These are phyloP conservation scores for Hipposideros armiger DNA, from an alignment of 2,113 vertebrate species.

Conservation along the genomic window DNA sequence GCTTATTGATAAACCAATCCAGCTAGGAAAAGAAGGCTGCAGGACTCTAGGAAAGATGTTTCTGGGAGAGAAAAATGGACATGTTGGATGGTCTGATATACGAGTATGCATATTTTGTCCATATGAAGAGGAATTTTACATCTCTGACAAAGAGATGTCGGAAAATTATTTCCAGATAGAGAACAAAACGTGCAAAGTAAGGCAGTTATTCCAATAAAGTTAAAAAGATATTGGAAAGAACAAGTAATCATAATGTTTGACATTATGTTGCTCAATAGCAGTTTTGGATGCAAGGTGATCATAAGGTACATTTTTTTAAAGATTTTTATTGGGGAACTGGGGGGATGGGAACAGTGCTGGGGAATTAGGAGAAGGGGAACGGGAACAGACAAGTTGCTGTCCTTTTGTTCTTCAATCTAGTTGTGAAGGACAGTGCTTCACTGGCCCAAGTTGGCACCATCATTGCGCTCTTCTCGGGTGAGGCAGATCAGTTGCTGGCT, in stretches of 20 bases:
- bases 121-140: neutral
- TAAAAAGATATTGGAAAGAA: neutral
- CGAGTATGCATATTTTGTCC: neutral
- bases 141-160: neutral
- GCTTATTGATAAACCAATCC: neutral
- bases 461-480: too few species aligned
- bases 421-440: too few species aligned
- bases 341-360: too few species aligned
- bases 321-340: too few species aligned
- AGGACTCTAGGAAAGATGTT: neutral
- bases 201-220: neutral
- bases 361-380: too few species aligned
- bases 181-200: neutral
- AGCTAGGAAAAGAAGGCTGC: neutral
- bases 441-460: too few species aligned
- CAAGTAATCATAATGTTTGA: neutral
- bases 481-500: too few species aligned
- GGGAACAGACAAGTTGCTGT: too few species aligned
- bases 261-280: neutral
- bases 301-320: neutral
- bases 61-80: neutral
- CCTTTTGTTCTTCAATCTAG: too few species aligned
- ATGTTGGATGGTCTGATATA: neutral
- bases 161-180: neutral
- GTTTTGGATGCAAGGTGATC: neutral